Conservation (phyloP, 53 echinoderm and acorn worm species). For the Glandiceps talaboti region DNA sequence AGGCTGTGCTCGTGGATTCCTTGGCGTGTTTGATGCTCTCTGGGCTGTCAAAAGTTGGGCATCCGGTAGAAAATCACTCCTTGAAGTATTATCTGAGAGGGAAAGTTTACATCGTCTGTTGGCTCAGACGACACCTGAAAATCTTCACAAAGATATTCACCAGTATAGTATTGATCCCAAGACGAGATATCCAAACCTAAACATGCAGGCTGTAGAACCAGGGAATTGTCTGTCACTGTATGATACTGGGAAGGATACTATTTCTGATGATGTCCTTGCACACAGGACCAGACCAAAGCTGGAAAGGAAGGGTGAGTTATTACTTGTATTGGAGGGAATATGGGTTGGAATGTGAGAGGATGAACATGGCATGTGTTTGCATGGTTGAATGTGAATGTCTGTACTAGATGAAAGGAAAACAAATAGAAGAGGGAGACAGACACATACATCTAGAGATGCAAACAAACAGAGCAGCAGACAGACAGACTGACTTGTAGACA, state of each 20-base stretch:
- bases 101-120: conserved; percentile 85
- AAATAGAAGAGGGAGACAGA: no score
- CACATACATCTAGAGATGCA: no score
- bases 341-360: no score
- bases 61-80: conserved; percentile 46
- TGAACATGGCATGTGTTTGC: no score
- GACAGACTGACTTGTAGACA: no score
- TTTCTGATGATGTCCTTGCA: conserved; percentile 51
- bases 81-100: conserved; percentile 71
- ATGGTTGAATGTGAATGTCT: no score
- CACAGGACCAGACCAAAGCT: conserved; percentile 18
- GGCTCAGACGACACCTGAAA: conserved; percentile 95
- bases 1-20: conserved; percentile 90
- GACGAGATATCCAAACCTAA: conserved; percentile 67
- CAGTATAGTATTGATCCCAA: conserved; percentile 47
- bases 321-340: no score
- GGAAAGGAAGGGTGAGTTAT: background rate
- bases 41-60: conserved; percentile 91
- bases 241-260: conserved; percentile 78
- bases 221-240: conserved; percentile 61
- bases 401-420: no score
- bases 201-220: conserved; percentile 45
- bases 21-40: conserved; percentile 74
- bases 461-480: no score
- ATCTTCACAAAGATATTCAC: conserved; percentile 67